Percentiles rank a stretch among this genome's conserved stretches.
Evolutionary conservation across 2,888 invertebrate genomes (phyloP).

Genomic region (Didymodactylos carnosus): DNA sequence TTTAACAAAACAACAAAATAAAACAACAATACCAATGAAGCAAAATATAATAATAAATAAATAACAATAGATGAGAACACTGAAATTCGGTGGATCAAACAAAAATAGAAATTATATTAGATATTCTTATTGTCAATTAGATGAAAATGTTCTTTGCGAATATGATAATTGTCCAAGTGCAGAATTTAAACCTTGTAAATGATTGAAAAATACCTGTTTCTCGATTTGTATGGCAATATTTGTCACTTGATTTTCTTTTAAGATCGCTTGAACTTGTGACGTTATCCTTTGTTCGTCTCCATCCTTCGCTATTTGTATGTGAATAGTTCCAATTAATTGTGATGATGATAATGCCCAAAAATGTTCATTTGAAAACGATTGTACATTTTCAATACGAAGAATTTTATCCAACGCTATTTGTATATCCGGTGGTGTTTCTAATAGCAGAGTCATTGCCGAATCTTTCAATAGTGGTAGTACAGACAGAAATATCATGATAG

Average conservation of each 20-base stretch:
- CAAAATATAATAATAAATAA: too few species aligned
- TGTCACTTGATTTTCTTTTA: conserved; percentile 32
- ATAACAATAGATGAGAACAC: too few species aligned
- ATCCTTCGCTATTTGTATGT: conserved; percentile 85
- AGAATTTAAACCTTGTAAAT: conserved; percentile 33
- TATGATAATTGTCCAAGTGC: conserved; percentile 19
- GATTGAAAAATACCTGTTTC: conserved; percentile 35
- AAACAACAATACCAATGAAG: too few species aligned
- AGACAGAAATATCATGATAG: conserved; percentile 39
- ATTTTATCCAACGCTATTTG: neutral
- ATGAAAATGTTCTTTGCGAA: neutral
- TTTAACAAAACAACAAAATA: too few species aligned
- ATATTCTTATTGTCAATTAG: too few species aligned
- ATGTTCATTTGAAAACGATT: conserved; percentile 9
- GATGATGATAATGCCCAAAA: conserved; percentile 11
- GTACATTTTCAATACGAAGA: conserved; percentile 2
- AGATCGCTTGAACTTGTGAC: conserved; percentile 19
- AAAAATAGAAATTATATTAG: too few species aligned
- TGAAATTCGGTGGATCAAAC: too few species aligned
- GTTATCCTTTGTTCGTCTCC: conserved; percentile 39
- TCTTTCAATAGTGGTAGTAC: conserved; percentile 33
- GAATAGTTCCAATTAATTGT: conserved; percentile 8
- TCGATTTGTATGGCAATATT: conserved; percentile 38
- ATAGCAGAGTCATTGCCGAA: conserved; percentile 2
- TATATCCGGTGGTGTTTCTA: neutral